Conservation (phyloP, 1,140 invertebrate genomes). For the Pissodes strobi region DNA sequence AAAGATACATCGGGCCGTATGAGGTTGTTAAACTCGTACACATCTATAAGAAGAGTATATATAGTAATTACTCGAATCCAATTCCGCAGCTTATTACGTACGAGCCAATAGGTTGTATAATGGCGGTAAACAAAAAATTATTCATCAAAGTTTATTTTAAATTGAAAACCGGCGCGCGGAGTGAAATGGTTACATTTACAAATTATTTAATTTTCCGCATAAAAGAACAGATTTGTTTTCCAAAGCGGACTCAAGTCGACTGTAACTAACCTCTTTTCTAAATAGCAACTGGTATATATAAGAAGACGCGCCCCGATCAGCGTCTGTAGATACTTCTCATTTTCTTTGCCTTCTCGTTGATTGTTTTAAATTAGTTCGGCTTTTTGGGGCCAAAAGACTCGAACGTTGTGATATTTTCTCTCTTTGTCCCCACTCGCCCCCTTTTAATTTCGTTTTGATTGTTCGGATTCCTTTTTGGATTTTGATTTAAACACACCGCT, state of each 20-base stretch:
- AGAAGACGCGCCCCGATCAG: conserved; percentile 14
- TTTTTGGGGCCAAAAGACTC: conserved; percentile 22
- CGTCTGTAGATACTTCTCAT: conserved; percentile 1
- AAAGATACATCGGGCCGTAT: too few species aligned
- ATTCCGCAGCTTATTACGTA: too few species aligned
- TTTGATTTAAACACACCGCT: not conserved
- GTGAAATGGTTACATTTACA: conserved; percentile 47
- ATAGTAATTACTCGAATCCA: too few species aligned
- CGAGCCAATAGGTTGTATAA: too few species aligned
- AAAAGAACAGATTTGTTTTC: conserved; percentile 52
- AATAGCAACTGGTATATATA: conserved; percentile 42
- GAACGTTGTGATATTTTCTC: conserved; percentile 11
- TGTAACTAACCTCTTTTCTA: conserved; percentile 43
- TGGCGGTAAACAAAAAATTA: not conserved
- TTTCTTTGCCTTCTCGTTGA: conserved; percentile 4
- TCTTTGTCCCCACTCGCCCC: not conserved
- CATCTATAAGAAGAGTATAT: too few species aligned
- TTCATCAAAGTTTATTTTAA: conserved; percentile 8
- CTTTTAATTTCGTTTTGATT: not conserved
- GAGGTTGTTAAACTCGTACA: too few species aligned
- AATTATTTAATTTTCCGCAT: conserved; percentile 53
- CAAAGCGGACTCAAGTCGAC: conserved; percentile 44
- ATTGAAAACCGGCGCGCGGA: conserved; percentile 25
- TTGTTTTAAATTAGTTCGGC: conserved; percentile 33
- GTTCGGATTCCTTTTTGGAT: not conserved